Evolutionary conservation across 2,888 invertebrate species (phyloP).

Genomic region (Aricia artaxerxes): DNA sequence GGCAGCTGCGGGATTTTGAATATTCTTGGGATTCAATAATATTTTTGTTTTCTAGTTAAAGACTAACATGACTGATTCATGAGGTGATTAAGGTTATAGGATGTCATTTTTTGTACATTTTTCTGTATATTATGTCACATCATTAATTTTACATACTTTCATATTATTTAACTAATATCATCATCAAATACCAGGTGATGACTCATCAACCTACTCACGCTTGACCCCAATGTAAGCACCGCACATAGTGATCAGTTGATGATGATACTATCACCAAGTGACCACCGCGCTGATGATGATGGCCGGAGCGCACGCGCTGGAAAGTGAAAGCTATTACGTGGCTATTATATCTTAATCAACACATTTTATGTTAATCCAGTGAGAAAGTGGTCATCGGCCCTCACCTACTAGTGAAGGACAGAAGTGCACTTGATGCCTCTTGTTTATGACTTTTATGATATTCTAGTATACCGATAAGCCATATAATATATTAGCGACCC

Average conservation of each 20-base stretch:
- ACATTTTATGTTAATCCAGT: slow-evolving; percentile 32
- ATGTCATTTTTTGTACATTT: too few relatives aligned
- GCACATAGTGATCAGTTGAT: background rate
- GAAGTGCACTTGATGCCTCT: too few relatives aligned
- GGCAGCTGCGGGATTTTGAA: background rate
- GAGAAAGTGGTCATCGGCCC: slow-evolving; percentile 26
- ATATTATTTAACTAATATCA: background rate
- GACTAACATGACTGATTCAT: background rate
- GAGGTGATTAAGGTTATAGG: too few relatives aligned
- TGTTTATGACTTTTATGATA: too few relatives aligned
- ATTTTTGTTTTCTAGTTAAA: background rate
- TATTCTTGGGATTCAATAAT: background rate
- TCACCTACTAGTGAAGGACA: background rate
- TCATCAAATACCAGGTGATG: background rate
- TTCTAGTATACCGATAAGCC: too few relatives aligned
- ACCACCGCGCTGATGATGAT: background rate
- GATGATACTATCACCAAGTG: background rate
- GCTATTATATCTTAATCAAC: slow-evolving; percentile 34
- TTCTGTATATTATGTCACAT: too few relatives aligned
- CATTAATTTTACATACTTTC: background rate
- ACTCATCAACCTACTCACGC: background rate
- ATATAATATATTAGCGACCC: too few relatives aligned
- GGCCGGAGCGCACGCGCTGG: slow-evolving; percentile 33
- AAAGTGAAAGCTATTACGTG: slow-evolving; percentile 42
- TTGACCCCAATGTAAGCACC: background rate